phyloP scores from a whole-genome alignment of 2,888 invertebrate species.

The Gastracanthus pulcherrimus region DNA sequence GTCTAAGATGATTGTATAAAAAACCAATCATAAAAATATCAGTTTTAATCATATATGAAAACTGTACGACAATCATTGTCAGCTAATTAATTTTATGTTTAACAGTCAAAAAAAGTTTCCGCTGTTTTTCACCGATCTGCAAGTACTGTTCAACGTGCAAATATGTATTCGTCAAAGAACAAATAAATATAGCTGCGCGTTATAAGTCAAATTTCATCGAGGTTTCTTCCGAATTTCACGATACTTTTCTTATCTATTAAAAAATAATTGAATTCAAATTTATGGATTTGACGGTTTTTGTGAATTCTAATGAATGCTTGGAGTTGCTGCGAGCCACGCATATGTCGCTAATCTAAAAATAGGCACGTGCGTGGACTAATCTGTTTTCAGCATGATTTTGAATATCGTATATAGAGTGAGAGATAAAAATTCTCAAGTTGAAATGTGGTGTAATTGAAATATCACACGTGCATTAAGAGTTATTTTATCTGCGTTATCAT shows the following conservation, averaged over 20 bases:
- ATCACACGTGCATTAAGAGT: no score
- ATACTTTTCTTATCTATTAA: not conserved
- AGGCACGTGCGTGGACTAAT: not conserved
- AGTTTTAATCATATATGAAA: no score
- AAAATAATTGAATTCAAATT: constrained; percentile 6
- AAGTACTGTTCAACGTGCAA: no score
- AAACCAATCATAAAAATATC: no score
- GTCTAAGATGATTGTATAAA: no score
- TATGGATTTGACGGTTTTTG: not conserved
- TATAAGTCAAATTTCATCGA: not conserved
- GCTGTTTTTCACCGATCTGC: no score
- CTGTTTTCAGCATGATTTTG: constrained; percentile 2
- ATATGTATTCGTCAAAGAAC: no score
- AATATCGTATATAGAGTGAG: not conserved
- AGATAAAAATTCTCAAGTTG: not conserved
- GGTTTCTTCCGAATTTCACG: not conserved
- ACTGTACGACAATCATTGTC: no score
- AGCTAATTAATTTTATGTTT: no score
- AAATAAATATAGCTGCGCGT: no score
- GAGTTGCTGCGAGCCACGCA: not conserved
- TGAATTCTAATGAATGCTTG: not conserved
- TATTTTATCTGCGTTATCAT: no score
- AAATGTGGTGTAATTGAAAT: not conserved
- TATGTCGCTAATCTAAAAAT: not conserved
- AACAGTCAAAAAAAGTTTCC: no score